Evolutionary conservation across 2,888 invertebrate species (phyloP).

Genomic region (Vandiemenella viatica): DNA sequence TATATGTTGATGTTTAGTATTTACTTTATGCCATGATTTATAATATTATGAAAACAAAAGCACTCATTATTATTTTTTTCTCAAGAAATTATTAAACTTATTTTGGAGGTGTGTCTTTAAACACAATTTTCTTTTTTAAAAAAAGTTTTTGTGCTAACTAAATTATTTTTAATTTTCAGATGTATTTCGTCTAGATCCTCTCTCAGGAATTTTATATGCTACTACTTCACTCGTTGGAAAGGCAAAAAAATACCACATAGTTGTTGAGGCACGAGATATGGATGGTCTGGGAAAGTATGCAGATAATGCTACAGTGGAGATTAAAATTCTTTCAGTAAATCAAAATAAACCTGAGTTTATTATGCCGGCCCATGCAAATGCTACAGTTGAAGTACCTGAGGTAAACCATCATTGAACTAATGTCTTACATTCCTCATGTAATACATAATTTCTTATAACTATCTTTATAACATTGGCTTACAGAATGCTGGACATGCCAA

Average conservation of each 20-base stretch:
- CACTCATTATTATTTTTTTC: too few species aligned
- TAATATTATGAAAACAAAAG: too few species aligned
- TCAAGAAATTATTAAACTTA: too few species aligned
- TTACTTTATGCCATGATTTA: too few species aligned
- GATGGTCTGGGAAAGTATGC: conserved; percentile 47
- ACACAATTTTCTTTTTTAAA: not conserved
- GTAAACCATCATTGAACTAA: conserved; percentile 31
- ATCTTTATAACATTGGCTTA: not conserved
- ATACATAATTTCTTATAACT: not conserved
- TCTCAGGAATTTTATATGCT: conserved; percentile 69
- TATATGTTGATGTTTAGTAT: too few species aligned
- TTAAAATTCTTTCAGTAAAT: conserved; percentile 65
- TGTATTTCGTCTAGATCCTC: conserved; percentile 57
- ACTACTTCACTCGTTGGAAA: conserved; percentile 53
- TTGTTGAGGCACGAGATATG: conserved; percentile 63
- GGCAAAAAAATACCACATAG: conserved; percentile 39
- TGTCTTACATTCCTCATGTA: not conserved
- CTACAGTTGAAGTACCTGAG: conserved; percentile 69
- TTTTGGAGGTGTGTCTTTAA: too few species aligned
- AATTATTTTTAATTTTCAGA: conserved; percentile 32
- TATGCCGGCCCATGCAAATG: conserved; percentile 56
- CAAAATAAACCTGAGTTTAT: conserved; percentile 68
- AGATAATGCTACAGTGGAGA: conserved; percentile 55
- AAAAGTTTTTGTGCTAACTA: not conserved
- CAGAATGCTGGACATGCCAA: conserved; percentile 60